Evolutionary conservation across 2,797 vertebrate species (phyloP).

Genomic region (Molossus alvarezi): DNA sequence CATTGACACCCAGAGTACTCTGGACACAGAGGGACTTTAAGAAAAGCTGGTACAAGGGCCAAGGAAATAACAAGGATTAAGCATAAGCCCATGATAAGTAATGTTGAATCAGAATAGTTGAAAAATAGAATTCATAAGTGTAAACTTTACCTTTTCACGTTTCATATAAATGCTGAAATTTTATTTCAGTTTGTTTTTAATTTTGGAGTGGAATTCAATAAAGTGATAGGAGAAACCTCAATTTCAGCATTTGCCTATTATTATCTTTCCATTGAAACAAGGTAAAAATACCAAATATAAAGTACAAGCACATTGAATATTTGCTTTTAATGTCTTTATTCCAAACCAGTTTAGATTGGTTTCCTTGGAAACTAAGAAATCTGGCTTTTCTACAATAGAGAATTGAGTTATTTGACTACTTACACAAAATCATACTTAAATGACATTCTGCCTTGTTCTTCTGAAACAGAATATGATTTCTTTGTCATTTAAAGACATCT

Average conservation of each 20-base stretch:
- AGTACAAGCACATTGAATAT: slow-evolving; percentile 36
- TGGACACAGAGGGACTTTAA: neutral
- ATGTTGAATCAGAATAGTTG: neutral
- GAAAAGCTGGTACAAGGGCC: neutral
- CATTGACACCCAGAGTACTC: neutral
- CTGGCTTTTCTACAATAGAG: neutral
- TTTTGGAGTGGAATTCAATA: slow-evolving; percentile 45
- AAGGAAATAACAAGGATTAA: neutral
- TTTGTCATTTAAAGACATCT: neutral
- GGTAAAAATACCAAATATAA: slow-evolving; percentile 33
- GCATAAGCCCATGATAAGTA: neutral
- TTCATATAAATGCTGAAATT: slow-evolving; percentile 37
- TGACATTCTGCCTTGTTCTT: slow-evolving; percentile 5
- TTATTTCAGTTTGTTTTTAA: slow-evolving; percentile 51
- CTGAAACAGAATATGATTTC: slow-evolving; percentile 7
- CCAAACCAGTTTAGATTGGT: slow-evolving; percentile 46
- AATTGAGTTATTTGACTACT: slow-evolving; percentile 69
- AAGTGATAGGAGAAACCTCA: slow-evolving; percentile 59
- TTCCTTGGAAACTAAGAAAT: slow-evolving; percentile 73
- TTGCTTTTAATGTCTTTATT: slow-evolving; percentile 73
- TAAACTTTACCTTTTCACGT: slow-evolving; percentile 16
- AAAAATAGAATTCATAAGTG: neutral
- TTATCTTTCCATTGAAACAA: slow-evolving; percentile 70
- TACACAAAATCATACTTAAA: slow-evolving; percentile 50
- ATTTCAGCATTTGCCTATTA: slow-evolving; percentile 42